Evolutionary conservation across 2,888 invertebrate genomes (phyloP).

Genomic region (Fragum fragum): DNA sequence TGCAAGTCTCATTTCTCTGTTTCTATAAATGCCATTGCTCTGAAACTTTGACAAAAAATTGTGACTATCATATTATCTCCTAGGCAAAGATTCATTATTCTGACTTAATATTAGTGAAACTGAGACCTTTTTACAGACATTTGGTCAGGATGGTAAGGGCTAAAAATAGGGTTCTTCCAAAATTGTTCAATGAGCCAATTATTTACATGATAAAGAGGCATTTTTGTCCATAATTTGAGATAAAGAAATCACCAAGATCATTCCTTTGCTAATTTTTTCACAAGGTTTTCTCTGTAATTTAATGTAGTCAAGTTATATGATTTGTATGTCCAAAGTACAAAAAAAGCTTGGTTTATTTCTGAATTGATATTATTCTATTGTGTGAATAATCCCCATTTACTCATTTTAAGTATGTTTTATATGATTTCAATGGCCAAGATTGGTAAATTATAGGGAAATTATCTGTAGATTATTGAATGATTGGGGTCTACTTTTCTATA

Average conservation of each 20-base stretch:
- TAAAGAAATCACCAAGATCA: neutral
- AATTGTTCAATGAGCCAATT: too few species aligned
- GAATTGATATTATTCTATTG: conserved; percentile 25
- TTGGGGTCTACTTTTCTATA: neutral
- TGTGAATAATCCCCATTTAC: conserved; percentile 6
- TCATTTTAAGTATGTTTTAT: neutral
- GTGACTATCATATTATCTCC: too few species aligned
- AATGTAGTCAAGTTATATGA: neutral
- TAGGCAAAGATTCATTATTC: too few species aligned
- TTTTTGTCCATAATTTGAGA: neutral
- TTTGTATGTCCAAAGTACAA: neutral
- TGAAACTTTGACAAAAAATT: too few species aligned
- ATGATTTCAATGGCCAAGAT: conserved; percentile 3
- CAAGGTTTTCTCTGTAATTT: neutral
- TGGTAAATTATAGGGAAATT: conserved; percentile 9
- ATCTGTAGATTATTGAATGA: neutral
- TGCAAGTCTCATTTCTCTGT: too few species aligned
- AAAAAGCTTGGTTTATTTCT: neutral
- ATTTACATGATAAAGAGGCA: too few species aligned
- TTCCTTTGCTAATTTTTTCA: neutral
- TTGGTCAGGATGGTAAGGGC: too few species aligned
- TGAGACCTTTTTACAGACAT: too few species aligned
- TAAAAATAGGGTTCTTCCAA: too few species aligned
- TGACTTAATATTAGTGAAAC: too few species aligned
- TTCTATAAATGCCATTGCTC: too few species aligned